These are phyloP conservation scores for Brachionus rotundiformis DNA, from an alignment of 1,140 invertebrate species.

Conservation along the genomic window DNA sequence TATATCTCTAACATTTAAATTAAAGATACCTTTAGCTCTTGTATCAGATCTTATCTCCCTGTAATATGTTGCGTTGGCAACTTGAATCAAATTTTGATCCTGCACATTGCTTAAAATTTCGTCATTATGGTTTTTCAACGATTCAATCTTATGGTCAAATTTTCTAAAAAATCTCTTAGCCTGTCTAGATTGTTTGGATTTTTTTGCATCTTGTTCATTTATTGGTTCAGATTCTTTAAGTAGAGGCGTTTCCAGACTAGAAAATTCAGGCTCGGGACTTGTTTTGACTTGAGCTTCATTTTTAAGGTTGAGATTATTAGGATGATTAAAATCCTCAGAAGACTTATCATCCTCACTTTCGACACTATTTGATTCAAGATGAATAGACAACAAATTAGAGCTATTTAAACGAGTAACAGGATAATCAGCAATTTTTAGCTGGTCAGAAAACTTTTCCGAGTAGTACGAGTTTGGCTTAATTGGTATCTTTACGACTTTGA, in stretches of 20 bases:
- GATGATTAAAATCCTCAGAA: not conserved
- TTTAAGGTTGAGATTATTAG: not conserved
- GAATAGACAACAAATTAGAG: not conserved
- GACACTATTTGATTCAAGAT: slow-evolving; percentile 18
- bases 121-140: slow-evolving; percentile 29
- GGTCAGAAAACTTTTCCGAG: slow-evolving; percentile 23
- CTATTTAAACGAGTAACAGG: not conserved
- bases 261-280: not conserved
- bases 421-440: not conserved
- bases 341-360: slow-evolving; percentile 49
- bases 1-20: slow-evolving; percentile 34
- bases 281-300: not conserved
- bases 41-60: slow-evolving; percentile 1
- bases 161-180: slow-evolving; percentile 38
- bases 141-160: slow-evolving; percentile 28
- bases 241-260: not conserved
- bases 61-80: not conserved
- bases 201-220: not conserved
- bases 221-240: slow-evolving; percentile 10
- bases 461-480: slow-evolving; percentile 43
- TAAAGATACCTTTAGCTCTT: not conserved
- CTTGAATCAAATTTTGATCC: slow-evolving; percentile 5
- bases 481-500: slow-evolving; percentile 32
- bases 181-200: slow-evolving; percentile 14
- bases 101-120: not conserved